Evolutionary conservation across 2,888 invertebrate species (phyloP), one percentile per base, ranked within the genome.

Genomic region (Rhingia rostrata): DNA sequence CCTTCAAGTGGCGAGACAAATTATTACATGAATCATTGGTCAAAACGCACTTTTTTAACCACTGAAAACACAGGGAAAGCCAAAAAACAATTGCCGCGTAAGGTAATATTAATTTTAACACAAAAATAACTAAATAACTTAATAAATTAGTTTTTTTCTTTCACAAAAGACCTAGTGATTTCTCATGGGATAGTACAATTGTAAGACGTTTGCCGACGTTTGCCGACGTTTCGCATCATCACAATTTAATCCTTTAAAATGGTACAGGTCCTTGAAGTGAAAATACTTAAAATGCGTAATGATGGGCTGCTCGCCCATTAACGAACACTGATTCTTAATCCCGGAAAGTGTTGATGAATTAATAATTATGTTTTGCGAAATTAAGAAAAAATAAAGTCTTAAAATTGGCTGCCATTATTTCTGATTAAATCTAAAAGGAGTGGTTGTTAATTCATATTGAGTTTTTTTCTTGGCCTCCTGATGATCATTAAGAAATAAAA

Each of bases 91-190:
- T 22, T 22, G 2, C 22, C 22, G 22, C 22, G 22, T 22, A 22
- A 22, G 2, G 22, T 22, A 22, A 22, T 22, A 22, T 22, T 67
- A 67, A 54, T 54, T 67, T 45, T 35, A 54, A 33, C 43, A 7
- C 43, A 43, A 53, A 41, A 39, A 54, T 35, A 54, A 67, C 54
- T 67, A 22, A 54, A 45, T 67, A 10, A 45, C 45, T 67, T 35
- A 43, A 41, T 67, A 67, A 67, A 45, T 67, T 35, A 54, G 43
- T 43, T 54, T 67, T 22, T 22, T 1, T 2, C 22, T n/a, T n/a
- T 39, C 39, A 39, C 14, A n/a, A 64, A 39, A 7, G 39, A 64
- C 39, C 47, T 10, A 47, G 22, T 12, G 33, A 61, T 61, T 22
- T 12, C 30, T 30, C 7, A 39, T 9, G 32, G 41, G 3, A 32